Evolutionary conservation across 2,113 vertebrate species (phyloP).

Genomic region (Bucco capensis): DNA sequence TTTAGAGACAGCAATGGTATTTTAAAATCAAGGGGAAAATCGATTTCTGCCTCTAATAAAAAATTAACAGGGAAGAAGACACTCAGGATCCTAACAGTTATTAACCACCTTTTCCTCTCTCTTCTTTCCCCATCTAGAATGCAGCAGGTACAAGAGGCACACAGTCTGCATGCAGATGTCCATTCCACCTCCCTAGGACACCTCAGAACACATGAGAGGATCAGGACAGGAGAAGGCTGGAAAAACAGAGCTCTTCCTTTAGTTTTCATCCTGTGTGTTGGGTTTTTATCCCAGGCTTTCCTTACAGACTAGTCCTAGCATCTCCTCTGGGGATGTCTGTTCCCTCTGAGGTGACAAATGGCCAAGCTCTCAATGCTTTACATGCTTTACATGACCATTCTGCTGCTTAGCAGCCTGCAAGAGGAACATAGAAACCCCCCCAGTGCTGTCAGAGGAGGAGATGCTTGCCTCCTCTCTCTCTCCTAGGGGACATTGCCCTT

Average conservation of each 20-base stretch:
- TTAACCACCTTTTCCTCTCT: background rate
- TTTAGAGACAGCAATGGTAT: conserved; percentile 3
- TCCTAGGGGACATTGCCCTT: conserved; percentile 35
- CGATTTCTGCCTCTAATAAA: background rate
- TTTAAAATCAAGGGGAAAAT: conserved; percentile 30
- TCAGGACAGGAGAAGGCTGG: too few relatives aligned
- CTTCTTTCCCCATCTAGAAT: background rate
- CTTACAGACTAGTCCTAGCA: conserved; percentile 10
- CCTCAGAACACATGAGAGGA: background rate
- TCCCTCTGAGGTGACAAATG: conserved; percentile 64
- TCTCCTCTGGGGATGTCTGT: background rate
- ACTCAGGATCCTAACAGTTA: background rate
- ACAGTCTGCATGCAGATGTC: background rate
- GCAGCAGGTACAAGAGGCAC: background rate
- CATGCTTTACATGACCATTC: conserved; percentile 14
- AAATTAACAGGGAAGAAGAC: background rate
- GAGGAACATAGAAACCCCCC: conserved; percentile 36
- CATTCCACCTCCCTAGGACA: background rate
- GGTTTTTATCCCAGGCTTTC: background rate
- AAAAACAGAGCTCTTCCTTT: conserved; percentile 20
- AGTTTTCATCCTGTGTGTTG: background rate
- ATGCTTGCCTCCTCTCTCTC: conserved; percentile 56
- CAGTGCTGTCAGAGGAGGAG: conserved; percentile 38
- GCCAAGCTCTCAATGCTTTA: too few relatives aligned
- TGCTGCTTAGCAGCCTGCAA: conserved; percentile 60